phyloP scores from a whole-genome alignment of 2,888 invertebrate genomes.

The Lithosia quadra region DNA sequence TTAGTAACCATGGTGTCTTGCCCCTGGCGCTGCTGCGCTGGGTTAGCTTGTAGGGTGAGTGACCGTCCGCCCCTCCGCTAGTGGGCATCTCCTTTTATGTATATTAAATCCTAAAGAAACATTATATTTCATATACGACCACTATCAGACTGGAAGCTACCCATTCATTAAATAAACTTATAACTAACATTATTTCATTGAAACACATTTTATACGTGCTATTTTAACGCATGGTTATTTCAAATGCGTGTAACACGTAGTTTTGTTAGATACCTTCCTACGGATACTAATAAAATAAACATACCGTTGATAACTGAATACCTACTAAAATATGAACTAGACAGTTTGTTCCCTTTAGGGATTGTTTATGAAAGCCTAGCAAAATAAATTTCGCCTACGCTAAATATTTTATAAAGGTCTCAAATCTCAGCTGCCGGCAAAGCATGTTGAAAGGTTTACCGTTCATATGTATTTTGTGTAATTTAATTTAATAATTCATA shows the following conservation, averaged over 20 bases:
- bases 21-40: too few species aligned
- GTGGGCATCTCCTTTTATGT: neutral
- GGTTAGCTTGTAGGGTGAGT: too few species aligned
- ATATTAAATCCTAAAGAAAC: neutral
- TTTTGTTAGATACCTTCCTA: neutral
- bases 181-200: neutral
- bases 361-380: conserved; percentile 5
- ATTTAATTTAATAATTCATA: too few species aligned
- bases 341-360: too few species aligned
- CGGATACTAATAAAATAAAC: neutral
- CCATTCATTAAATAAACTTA: neutral
- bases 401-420: conserved; percentile 2
- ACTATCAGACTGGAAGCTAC: neutral
- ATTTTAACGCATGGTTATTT: too few species aligned
- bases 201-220: neutral
- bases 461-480: neutral
- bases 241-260: neutral
- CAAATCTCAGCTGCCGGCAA: neutral
- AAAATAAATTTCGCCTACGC: conserved; percentile 6
- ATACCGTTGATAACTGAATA: neutral
- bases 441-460: conserved; percentile 5
- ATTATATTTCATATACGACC: neutral
- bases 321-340: neutral
- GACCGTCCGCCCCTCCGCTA: neutral
- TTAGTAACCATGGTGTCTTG: too few species aligned